phyloP scores from a whole-genome alignment of 2,113 vertebrate species.

The Carassius carassius region DNA sequence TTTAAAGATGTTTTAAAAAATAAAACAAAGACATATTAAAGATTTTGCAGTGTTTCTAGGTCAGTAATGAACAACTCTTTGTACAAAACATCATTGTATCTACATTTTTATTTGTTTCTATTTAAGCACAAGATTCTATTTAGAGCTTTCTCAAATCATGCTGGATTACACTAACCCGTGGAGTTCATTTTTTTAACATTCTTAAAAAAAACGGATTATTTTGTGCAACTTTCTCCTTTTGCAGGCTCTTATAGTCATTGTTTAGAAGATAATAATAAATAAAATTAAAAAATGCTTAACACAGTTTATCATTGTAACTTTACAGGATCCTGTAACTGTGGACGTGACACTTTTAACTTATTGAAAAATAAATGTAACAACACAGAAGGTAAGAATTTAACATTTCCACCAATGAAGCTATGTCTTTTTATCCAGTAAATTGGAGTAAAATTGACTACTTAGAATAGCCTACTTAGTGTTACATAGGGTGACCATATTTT shows the following conservation, averaged over 20 bases:
- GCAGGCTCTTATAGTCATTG: background rate
- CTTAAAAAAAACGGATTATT: no score
- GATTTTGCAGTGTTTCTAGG: background rate
- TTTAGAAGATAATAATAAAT: background rate
- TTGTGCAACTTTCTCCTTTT: background rate
- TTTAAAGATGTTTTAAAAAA: background rate
- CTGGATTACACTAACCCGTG: background rate
- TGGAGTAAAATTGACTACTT: background rate
- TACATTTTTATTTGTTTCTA: background rate
- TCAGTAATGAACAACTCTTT: background rate
- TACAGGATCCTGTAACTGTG: background rate
- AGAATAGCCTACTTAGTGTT: background rate
- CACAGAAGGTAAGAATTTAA: slow-evolving; percentile 9
- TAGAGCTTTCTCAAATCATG: background rate
- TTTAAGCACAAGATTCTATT: background rate
- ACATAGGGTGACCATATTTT: no score
- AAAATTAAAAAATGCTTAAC: background rate
- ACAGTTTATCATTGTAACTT: background rate
- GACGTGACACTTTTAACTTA: rapidly evolving
- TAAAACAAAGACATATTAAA: background rate
- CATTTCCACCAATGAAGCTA: background rate
- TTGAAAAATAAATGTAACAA: background rate
- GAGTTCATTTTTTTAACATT: background rate
- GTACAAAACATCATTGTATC: background rate
- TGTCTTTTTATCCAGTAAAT: background rate